Evolutionary conservation across 2,888 invertebrate species (phyloP).

Genomic region (Sarcophaga carnaria): DNA sequence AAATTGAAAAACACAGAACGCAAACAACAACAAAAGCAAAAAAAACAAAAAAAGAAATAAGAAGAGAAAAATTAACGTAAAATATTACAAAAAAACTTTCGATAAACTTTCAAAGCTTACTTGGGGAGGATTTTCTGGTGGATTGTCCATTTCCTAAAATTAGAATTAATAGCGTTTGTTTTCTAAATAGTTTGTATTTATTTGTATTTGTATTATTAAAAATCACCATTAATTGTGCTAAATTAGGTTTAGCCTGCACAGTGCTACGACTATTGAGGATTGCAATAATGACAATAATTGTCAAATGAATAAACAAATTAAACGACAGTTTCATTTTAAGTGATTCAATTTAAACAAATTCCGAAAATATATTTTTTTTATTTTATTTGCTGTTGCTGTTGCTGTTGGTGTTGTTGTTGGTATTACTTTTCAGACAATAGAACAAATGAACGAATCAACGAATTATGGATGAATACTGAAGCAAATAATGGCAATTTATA

Average conservation of each 20-base stretch:
- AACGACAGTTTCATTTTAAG: conserved; percentile 37
- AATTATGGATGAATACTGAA: conserved; percentile 41
- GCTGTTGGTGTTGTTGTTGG: not conserved
- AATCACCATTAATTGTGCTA: conserved; percentile 39
- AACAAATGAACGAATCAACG: conserved; percentile 50
- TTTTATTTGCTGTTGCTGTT: not conserved
- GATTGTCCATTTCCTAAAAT: conserved; percentile 41
- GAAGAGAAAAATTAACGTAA: no score
- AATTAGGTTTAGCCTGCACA: conserved; percentile 27
- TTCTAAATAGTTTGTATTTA: not conserved
- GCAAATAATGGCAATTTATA: conserved; percentile 63
- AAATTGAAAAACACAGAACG: not conserved
- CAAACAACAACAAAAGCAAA: not conserved
- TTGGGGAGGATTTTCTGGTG: conserved; percentile 30
- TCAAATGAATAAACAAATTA: conserved; percentile 53
- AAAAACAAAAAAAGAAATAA: not conserved
- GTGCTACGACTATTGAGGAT: not conserved
- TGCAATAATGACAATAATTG: conserved; percentile 49
- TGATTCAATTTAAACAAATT: conserved; percentile 12
- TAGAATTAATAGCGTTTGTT: not conserved
- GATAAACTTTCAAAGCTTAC: not conserved
- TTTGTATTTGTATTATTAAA: not conserved
- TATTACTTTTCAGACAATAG: not conserved
- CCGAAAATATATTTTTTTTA: not conserved
- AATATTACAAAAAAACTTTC: no score